Percentiles rank a stretch among this genome's conserved stretches.
Conservation (phyloP, 2,797 vertebrate genomes). For the Amazona finschi region DNA sequence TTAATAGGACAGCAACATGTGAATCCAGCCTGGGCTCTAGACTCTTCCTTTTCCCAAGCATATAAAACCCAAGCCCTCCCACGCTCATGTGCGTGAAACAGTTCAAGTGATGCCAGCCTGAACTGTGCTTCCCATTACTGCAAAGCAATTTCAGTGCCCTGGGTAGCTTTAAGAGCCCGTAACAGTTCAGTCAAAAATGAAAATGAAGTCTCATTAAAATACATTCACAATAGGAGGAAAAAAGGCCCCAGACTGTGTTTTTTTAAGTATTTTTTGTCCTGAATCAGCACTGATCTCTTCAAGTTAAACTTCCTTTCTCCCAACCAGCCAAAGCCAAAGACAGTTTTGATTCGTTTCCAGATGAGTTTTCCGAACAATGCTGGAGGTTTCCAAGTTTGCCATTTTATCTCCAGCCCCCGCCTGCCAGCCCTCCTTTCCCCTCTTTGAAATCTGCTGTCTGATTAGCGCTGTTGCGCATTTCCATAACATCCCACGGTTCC, state of each 20-base stretch:
- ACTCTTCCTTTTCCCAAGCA: background rate
- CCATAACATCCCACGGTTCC: slow-evolving; percentile 13
- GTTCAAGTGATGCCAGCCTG: slow-evolving; percentile 48
- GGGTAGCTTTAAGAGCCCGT: slow-evolving; percentile 24
- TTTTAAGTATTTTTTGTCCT: slow-evolving; percentile 52
- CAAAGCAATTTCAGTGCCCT: slow-evolving; percentile 27
- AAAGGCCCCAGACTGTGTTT: slow-evolving; percentile 60
- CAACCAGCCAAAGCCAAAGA: slow-evolving; percentile 29
- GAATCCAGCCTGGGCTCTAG: slow-evolving; percentile 11
- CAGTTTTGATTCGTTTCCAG: slow-evolving; percentile 60
- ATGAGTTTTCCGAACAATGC: slow-evolving; percentile 54
- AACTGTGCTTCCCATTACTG: slow-evolving; percentile 48
- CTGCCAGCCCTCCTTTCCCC: slow-evolving; percentile 28
- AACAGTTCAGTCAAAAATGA: slow-evolving; percentile 44
- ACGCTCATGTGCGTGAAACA: background rate
- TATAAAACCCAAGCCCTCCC: slow-evolving; percentile 39
- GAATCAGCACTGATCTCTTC: slow-evolving; percentile 61
- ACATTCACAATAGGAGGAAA: slow-evolving; percentile 59
- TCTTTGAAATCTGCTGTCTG: slow-evolving; percentile 54
- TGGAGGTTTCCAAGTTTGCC: slow-evolving; percentile 59
- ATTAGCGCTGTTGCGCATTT: slow-evolving; percentile 52
- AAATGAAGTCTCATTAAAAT: slow-evolving; percentile 65
- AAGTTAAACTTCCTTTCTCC: slow-evolving; percentile 52
- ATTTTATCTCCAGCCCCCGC: slow-evolving; percentile 41
- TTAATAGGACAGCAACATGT: slow-evolving; percentile 28